phyloP scores from a whole-genome alignment of 1,140 invertebrate species.

The Pogonognathellus flavescens region DNA sequence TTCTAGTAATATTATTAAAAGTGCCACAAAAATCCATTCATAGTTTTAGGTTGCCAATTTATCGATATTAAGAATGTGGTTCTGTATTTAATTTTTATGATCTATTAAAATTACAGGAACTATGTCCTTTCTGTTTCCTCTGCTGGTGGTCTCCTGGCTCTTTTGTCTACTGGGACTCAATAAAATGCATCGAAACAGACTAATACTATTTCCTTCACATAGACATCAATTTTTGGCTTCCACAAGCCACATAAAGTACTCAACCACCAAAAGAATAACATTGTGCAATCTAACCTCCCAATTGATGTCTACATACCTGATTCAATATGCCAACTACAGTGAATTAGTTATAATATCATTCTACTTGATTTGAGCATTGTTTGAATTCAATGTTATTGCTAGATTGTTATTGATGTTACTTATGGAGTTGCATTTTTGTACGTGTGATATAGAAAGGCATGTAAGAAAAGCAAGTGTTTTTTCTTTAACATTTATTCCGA shows the following conservation, averaged over 20 bases:
- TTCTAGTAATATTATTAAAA: constrained; percentile 1
- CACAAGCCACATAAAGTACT: constrained; percentile 10
- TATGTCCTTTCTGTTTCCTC: constrained; percentile 90
- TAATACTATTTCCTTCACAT: not conserved
- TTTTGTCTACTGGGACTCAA: constrained; percentile 88
- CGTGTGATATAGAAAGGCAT: too few relatives aligned
- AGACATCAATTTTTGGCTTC: not conserved
- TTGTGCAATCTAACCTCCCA: not conserved
- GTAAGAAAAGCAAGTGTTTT: too few relatives aligned
- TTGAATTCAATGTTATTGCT: too few relatives aligned
- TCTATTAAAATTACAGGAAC: constrained; percentile 78
- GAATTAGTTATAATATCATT: too few relatives aligned
- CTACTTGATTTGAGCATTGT: too few relatives aligned
- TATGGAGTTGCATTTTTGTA: too few relatives aligned
- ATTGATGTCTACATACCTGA: not conserved
- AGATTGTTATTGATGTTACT: too few relatives aligned
- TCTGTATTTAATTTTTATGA: too few relatives aligned
- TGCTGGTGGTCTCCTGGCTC: constrained; percentile 87
- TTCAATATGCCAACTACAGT: not conserved
- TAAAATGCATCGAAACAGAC: constrained; percentile 63
- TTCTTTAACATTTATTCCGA: too few relatives aligned
- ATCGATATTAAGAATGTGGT: not conserved
- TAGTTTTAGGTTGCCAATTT: not conserved
- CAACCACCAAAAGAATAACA: not conserved
- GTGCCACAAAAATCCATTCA: not conserved